Evolutionary conservation across 2,797 vertebrate genomes (phyloP), one percentile per base, ranked within the genome.

Genomic region (Bradypodion ventrale): DNA sequence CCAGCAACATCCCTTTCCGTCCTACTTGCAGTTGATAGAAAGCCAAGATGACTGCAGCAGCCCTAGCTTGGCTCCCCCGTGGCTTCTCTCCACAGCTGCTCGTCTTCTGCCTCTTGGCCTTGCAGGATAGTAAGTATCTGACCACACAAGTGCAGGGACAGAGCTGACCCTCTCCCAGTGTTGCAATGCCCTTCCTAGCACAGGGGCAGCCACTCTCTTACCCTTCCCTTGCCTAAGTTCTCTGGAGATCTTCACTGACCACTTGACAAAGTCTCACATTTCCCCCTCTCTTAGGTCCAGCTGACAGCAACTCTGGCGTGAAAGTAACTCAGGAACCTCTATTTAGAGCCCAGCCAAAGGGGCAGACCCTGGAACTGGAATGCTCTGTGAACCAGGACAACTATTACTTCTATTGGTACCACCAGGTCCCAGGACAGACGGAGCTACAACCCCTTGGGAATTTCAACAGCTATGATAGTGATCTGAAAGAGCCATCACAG

Each of bases 361-460:
- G 9, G 5, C 35, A 59, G 37, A 9, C 32, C 27, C 16, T 74
- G 60, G 27, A 56, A 25, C 23, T 85, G 70, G 44, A 12, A 1
- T 80, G 40, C 12, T 13, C 25, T 23, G 16, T 75, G 19, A 32
- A 35, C 32, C 29, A 85, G 29, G 27, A 66, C 0, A 13, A 59
- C 25, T 68, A 35, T 32, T n/a, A 80, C 35, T 52, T 74, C 32
- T 56, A n/a, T n/a, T 75, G 70, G 46, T 85, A 75, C 77, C 35
- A 4, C 16, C 70, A 74, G 25, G 27, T 66, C 19, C 70, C 46
- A 32, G 83, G 35, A 74, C 44, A 80, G 21, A 70, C n/a, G 5
- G 40, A 27, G 21, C 69, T 85, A 52, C 44, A 75, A 13, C 5
- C n/a, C 29, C 60, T 80, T 32, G 60, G 60, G 29, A 56, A 2